Evolutionary conservation across 2,113 vertebrate genomes (phyloP), one percentile per base, ranked within the genome.

Genomic region (Capreolus pygargus): DNA sequence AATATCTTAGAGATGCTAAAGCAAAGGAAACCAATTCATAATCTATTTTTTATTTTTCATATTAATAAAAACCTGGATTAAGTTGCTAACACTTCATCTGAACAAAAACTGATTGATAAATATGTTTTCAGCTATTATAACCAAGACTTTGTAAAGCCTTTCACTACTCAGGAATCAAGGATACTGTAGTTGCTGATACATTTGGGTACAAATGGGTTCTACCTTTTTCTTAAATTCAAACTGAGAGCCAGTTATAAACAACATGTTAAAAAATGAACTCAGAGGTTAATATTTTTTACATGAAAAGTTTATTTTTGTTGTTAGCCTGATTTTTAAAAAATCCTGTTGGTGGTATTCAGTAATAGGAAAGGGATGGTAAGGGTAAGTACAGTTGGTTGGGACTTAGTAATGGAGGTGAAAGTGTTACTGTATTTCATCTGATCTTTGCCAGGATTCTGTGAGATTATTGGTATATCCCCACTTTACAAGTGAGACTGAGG

Each of bases 251-350:
- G 8, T 64, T 92, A 50, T 39, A 57, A 95, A 83, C n/a, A 76
- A 23, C n/a, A 70, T 89, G 28, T 83, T 91, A 45, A 27, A 52
- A 93, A 50, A 86, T 85, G n/a, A 97, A 81, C 85, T 79, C 12
- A 89, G 16, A 82, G 5, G 6, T 91, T 93, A 84, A 90, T 70
- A 88, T 30, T 87, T 52, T 78, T 97, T 70, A 88, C 11, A n/a
- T 83, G 16, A 70, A 95, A 94, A 70, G 15, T 61, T 64, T 93
- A 43, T 94, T 94, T 96, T 95, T 47, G 82, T 74, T 89, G 39
- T 64, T 67, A 95, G 27, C 36, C 45, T 82, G 45, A 64, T 95
- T 79, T 93, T 91, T 89, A 33, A 83, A 81, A 52, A 83, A 36
- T 83, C 45, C 25, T 82, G 64, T 74, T 97, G 43, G 7, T 19